A percentile compares a stretch with the other conserved stretches of the same genome.
Conservation (phyloP, 2,113 vertebrate genomes). For the Campylomormyrus numenius region DNA sequence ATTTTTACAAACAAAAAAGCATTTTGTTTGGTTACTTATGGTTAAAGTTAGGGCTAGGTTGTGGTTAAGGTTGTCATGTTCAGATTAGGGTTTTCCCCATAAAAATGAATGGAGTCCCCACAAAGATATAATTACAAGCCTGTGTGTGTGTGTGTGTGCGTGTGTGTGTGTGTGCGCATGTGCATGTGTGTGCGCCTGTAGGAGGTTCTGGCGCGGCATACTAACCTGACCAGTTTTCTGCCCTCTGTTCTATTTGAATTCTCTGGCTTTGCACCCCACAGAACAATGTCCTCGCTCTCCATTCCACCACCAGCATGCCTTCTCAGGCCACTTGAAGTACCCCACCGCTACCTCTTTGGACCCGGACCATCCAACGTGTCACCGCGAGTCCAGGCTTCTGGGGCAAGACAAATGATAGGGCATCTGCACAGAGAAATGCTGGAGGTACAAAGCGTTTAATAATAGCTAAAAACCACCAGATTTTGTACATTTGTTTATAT, state of each 20-base stretch:
- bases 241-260: constrained; percentile 27
- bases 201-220: background rate
- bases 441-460: constrained; percentile 63
- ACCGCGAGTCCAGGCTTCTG: constrained; percentile 62
- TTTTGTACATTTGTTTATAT: background rate
- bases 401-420: constrained; percentile 68
- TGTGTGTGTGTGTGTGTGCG: background rate
- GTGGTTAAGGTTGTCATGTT: too few relatives aligned
- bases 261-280: constrained; percentile 38
- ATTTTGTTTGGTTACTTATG: too few relatives aligned
- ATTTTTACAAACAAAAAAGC: too few relatives aligned
- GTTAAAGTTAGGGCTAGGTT: too few relatives aligned
- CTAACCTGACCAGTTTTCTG: background rate
- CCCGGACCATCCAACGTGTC: constrained; percentile 83
- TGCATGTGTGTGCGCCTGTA: background rate
- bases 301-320: constrained; percentile 66
- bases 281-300: constrained; percentile 62
- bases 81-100: too few relatives aligned
- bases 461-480: background rate
- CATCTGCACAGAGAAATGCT: constrained; percentile 80
- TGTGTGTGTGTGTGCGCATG: background rate
- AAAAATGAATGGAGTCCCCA: too few relatives aligned
- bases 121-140: background rate
- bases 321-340: constrained; percentile 65
- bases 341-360: constrained; percentile 74